phyloP scores from a whole-genome alignment of 2,113 vertebrate species.

The Mustelus asterias region DNA sequence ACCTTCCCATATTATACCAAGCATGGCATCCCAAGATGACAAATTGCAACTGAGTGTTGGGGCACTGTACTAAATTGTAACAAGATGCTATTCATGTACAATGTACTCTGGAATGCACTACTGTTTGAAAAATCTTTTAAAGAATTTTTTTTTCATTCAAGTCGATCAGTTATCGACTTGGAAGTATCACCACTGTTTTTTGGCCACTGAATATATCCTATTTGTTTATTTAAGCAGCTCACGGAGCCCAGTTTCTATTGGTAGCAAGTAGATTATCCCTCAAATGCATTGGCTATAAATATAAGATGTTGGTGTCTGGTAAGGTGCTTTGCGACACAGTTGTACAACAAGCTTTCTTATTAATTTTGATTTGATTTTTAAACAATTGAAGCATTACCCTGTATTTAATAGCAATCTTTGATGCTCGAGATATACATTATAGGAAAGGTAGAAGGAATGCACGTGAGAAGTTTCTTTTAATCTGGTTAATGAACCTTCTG shows the following conservation, averaged over 20 bases:
- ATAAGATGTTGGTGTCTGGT: not conserved
- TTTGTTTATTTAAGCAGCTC: constrained; percentile 24
- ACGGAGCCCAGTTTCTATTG: not conserved
- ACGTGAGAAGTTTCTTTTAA: not conserved
- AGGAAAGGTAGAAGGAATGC: not conserved
- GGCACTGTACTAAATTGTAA: not conserved
- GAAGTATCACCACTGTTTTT: not conserved
- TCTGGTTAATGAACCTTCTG: not conserved
- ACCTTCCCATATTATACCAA: not conserved
- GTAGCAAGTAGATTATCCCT: constrained; percentile 10
- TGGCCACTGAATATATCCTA: not conserved
- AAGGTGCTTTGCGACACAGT: not conserved
- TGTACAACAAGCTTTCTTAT: not conserved
- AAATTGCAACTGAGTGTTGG: not conserved
- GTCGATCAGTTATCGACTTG: not conserved
- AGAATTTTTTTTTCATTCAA: not conserved
- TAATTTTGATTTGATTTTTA: not conserved
- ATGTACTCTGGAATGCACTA: too few relatives aligned
- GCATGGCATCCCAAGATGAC: not conserved
- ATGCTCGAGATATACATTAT: too few relatives aligned
- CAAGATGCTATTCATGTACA: not conserved
- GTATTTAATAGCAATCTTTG: not conserved
- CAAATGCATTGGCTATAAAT: not conserved
- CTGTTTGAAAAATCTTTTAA: not conserved
- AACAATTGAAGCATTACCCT: too few relatives aligned